Percentiles rank a stretch among this genome's conserved stretches.
Evolutionary conservation across 2,113 vertebrate species (phyloP).

Genomic region (Syngnathus typhle): DNA sequence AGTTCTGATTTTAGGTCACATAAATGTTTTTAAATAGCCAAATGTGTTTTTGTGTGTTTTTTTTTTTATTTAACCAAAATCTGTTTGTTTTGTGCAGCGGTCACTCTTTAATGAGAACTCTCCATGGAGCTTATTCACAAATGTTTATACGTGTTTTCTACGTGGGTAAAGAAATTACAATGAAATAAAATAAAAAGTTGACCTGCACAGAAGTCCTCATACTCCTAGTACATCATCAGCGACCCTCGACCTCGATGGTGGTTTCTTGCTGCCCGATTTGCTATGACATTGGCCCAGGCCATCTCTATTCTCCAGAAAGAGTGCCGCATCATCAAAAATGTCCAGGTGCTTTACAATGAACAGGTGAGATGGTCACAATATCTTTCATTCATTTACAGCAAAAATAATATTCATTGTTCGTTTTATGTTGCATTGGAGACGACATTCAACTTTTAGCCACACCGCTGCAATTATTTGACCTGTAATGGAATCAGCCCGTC

Average conservation of each 20-base stretch:
- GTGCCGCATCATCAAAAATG: conserved; percentile 96
- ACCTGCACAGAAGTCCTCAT: neutral
- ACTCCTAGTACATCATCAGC: neutral
- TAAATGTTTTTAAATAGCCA: conserved; percentile 22
- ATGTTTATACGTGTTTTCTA: neutral
- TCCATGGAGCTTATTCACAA: neutral
- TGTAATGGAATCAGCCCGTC: conserved; percentile 1
- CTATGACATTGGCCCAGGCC: conserved; percentile 82
- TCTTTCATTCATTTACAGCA: neutral
- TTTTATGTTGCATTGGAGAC: neutral
- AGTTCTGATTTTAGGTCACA: conserved; percentile 24
- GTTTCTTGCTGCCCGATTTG: conserved; percentile 18
- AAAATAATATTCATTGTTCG: neutral
- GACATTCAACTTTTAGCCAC: conserved; percentile 1
- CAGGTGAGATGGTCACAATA: conserved; percentile 70
- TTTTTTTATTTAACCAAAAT: neutral
- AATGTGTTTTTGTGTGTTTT: neutral
- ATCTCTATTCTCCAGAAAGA: conserved; percentile 97
- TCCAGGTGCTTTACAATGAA: conserved; percentile 99
- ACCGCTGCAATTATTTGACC: neutral
- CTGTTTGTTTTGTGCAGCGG: neutral
- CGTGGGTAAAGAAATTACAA: neutral
- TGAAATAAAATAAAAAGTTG: neutral
- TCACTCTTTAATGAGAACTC: neutral
- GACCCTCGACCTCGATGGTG: no score